Percentiles rank a stretch among this genome's conserved stretches.
Evolutionary conservation across 2,113 vertebrate species (phyloP).

Genomic region (Isurus oxyrinchus): DNA sequence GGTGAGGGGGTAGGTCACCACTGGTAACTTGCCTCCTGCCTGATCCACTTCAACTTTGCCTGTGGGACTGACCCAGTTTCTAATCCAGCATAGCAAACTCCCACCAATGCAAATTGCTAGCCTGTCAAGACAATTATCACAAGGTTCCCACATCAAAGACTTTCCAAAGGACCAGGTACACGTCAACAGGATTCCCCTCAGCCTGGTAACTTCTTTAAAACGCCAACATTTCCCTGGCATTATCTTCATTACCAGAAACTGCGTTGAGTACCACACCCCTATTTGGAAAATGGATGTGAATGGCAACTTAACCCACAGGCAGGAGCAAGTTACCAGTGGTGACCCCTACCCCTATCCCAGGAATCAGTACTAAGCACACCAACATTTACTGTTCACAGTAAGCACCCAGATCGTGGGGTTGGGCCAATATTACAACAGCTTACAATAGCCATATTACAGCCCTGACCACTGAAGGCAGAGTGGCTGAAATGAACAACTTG

Average conservation of each 20-base stretch:
- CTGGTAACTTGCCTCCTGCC: not conserved
- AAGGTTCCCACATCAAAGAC: not conserved
- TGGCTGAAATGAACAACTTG: not conserved
- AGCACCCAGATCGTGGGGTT: too few relatives aligned
- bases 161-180: not conserved
- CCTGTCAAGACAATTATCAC: not conserved
- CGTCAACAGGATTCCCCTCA: not conserved
- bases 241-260: too few relatives aligned
- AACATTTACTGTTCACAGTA: too few relatives aligned
- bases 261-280: not conserved
- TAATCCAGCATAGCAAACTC: not conserved
- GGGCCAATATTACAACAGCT: not conserved
- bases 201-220: not conserved
- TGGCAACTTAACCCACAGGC: too few relatives aligned
- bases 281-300: not conserved
- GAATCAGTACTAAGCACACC: too few relatives aligned
- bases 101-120: not conserved
- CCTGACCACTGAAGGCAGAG: not conserved
- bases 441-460: not conserved
- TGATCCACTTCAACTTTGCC: not conserved
- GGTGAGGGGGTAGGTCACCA: not conserved
- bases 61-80: not conserved
- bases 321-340: too few relatives aligned
- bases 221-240: not conserved
- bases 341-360: too few relatives aligned